Evolutionary conservation across 2,797 vertebrate genomes (phyloP), one percentile per base, ranked within the genome.

Genomic region (Dipus sagitta): DNA sequence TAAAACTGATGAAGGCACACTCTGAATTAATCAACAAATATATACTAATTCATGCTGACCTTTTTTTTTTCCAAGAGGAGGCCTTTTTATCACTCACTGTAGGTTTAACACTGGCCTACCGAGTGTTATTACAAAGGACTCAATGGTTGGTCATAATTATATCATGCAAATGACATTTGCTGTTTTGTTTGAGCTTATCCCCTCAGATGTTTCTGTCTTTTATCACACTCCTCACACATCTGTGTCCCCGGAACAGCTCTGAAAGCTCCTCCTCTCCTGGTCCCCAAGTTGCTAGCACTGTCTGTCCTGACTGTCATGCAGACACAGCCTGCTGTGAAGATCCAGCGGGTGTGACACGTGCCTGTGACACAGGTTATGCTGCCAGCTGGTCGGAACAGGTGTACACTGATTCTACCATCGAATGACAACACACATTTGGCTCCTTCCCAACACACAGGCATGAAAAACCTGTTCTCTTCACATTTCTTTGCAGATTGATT

Each of bases 381-480:
- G 97, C 98, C 99, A 99, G 99, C 99, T 99, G 99, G 98, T 98
- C 98, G 77, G 98, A 99, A 99, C 99, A 99, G 99, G 99, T 99
- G 99, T 99, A 99, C 98, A 94, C 98, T 98, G 99, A 98, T 99
- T 98, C 98, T 98, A 98, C 98, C 98, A 98, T 98, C 98, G 98
- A 99, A 99, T 98, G 98, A 98, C 98, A 99, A 98, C 98, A 98
- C 97, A 96, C 98, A 96, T 98, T 99, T 99, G 99, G 99, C 99
- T 98, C 97, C 94, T 94, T 97, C 99, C 99, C 99, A 99, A 98
- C 92, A 94, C 97, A 98, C 97, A 98, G 98, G 98, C 98, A 98
- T 98, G 98, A 98, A 98, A 99, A 98, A 98, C 98, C 98, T 98
- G 98, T 98, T 98, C 98, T 97, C 97, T 97, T 97, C 98, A 97